These are phyloP conservation scores for Chydorus sphaericus DNA, from an alignment of 2,888 invertebrate genomes.

Conservation along the genomic window DNA sequence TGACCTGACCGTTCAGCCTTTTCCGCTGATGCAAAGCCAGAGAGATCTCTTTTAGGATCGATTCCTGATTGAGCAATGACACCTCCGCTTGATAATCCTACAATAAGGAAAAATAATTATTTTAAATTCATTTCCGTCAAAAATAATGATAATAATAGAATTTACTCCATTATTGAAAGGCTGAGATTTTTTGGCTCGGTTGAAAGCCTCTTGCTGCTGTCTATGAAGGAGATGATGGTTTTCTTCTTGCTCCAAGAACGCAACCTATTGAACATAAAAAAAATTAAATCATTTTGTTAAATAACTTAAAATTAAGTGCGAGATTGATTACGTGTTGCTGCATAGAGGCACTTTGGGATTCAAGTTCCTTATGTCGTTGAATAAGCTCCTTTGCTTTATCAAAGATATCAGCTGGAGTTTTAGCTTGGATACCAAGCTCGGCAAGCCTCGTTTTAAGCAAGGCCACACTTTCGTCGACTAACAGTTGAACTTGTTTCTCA, in stretches of 20 bases:
- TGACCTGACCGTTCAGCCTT: constrained; percentile 59
- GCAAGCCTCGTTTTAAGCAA: constrained; percentile 76
- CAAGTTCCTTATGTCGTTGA: constrained; percentile 77
- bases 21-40: constrained; percentile 69
- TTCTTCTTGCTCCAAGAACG: constrained; percentile 6
- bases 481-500: constrained; percentile 31
- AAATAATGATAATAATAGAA: background rate
- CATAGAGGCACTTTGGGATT: constrained; percentile 70
- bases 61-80: constrained; percentile 48
- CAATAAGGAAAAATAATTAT: constrained; percentile 14
- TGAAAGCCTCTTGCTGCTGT: background rate
- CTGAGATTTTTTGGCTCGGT: background rate
- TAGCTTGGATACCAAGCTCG: constrained; percentile 78
- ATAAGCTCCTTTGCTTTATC: constrained; percentile 82
- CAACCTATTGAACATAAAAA: background rate
- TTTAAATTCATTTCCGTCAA: background rate
- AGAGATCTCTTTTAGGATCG: constrained; percentile 71
- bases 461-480: constrained; percentile 82
- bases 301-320: background rate
- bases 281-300: background rate
- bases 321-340: constrained; percentile 58
- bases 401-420: constrained; percentile 66
- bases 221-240: background rate
- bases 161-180: background rate
- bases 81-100: background rate